phyloP scores from a whole-genome alignment of 2,888 invertebrate species.

The Colletes collaris region DNA sequence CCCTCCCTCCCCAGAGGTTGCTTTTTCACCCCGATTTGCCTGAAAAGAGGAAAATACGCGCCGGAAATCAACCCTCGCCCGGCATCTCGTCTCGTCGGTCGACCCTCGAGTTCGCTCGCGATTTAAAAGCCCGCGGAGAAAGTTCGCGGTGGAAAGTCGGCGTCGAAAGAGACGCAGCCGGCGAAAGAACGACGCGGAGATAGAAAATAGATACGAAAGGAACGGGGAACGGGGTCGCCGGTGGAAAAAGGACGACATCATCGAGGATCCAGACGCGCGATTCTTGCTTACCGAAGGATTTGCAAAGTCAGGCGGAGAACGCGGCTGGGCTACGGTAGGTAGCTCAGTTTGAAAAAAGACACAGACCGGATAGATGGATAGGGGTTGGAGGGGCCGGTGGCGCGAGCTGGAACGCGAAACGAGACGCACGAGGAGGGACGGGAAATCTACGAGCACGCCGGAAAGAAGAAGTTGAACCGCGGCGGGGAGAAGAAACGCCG shows the following conservation, averaged over 20 bases:
- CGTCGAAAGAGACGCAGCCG: slow-evolving; percentile 1
- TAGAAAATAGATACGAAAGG: slow-evolving; percentile 31
- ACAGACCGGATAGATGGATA: slow-evolving; percentile 45
- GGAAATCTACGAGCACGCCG: slow-evolving; percentile 45
- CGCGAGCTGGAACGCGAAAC: slow-evolving; percentile 57
- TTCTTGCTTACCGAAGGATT: slow-evolving; percentile 63
- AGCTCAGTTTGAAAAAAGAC: slow-evolving; percentile 59
- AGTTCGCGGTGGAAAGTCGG: background rate
- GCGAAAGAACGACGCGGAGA: slow-evolving; percentile 15
- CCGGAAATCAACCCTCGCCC: too few species aligned
- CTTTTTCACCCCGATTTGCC: too few species aligned
- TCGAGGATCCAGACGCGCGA: slow-evolving; percentile 47
- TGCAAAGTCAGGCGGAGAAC: slow-evolving; percentile 59
- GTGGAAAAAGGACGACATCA: slow-evolving; percentile 6
- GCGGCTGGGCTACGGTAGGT: slow-evolving; percentile 50
- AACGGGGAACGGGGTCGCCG: slow-evolving; percentile 22
- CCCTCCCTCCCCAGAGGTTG: too few species aligned
- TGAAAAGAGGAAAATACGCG: too few species aligned
- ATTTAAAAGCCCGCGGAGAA: slow-evolving; percentile 4
- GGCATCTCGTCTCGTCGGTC: too few species aligned
- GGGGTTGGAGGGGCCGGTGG: slow-evolving; percentile 17
- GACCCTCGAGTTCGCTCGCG: too few species aligned
- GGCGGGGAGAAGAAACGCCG: slow-evolving; percentile 35
- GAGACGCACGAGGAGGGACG: slow-evolving; percentile 53
- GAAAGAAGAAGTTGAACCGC: slow-evolving; percentile 50